These are phyloP conservation scores for Holothuria leucospilota DNA, from an alignment of 53 echinoderm and acorn worm species.

Conservation along the genomic window DNA sequence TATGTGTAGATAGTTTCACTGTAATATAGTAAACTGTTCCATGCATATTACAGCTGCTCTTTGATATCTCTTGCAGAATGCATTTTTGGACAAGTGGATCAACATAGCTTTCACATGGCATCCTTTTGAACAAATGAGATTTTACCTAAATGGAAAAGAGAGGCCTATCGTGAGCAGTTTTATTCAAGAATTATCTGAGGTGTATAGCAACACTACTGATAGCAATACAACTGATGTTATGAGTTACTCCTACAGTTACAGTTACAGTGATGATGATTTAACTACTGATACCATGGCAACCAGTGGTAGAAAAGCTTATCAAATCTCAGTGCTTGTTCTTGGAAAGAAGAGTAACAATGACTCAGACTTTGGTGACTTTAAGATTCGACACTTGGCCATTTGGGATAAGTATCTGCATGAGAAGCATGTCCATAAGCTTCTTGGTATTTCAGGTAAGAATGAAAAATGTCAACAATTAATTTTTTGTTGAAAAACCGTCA, in stretches of 20 bases:
- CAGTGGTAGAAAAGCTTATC: constrained; percentile 3
- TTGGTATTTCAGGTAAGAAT: constrained; percentile 77
- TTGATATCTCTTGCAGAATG: constrained; percentile 32
- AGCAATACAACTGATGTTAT: not conserved
- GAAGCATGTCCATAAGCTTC: constrained; percentile 66
- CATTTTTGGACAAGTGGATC: constrained; percentile 62
- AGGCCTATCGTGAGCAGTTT: not conserved
- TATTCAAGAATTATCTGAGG: not conserved
- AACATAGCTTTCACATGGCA: constrained; percentile 88
- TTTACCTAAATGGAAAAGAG: constrained; percentile 74
- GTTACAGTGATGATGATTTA: not conserved
- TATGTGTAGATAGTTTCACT: too few species aligned
- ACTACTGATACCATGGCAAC: not conserved
- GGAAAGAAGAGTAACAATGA: constrained; percentile 54
- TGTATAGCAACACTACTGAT: not conserved
- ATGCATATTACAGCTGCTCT: too few species aligned
- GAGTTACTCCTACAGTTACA: not conserved
- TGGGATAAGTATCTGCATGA: constrained; percentile 81
- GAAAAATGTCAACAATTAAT: not conserved
- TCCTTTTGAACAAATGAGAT: constrained; percentile 44
- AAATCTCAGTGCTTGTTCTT: constrained; percentile 33
- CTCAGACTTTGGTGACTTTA: constrained; percentile 58
- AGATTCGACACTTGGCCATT: constrained; percentile 77
- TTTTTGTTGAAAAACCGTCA: too few species aligned
- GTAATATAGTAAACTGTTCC: too few species aligned